Evolutionary conservation across 35 echinoderm and acorn worm genomes (phyloP), one percentile per base, ranked within the genome.

Genomic region (Acanthaster planci): DNA sequence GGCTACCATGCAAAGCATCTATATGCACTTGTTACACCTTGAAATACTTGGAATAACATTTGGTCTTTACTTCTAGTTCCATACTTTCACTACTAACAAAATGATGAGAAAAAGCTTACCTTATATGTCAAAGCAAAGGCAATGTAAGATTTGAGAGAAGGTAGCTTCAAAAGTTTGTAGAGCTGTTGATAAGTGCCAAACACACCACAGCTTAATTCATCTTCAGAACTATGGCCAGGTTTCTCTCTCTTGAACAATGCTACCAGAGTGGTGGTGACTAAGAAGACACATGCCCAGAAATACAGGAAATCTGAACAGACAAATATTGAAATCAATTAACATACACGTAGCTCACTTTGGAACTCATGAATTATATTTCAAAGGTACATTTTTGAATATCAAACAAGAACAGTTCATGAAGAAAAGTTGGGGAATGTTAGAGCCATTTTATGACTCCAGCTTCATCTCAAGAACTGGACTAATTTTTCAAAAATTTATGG

Each of bases 201-300:
- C 38, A 95, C 78, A 6, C 93, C 93, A 32, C 83, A 42, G 19
- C 79, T 75, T 10, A 82, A 47, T 52, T 80, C 92, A 32, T 91
- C 88, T 16, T 82, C 52, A 19, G 88, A 83, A 16, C 29, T 7
- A n/a, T 35, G 38, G 5, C 42, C 83, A 16, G 22, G 19, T 35
- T 67, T 67, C 80, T 94, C 96, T 10, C 38, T 40, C 67, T 99
- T 99, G 17, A 99, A 76, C 17, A 93, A 21, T 23, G 67, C 80
- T 12, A 99, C 82, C 0, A 99, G 55, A 5, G 96, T 94, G 5
- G 96, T 99, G 7, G 92, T 92, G 16, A 99, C 78, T 14, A 99
- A 78, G 78, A 99, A 94, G 8, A 99, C 92, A 60, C 87, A 76
- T 0, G 92, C 96, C 96, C 96, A 99, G 83, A 99, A 94, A 67